Base-by-base conservation (phyloP, 53 echinoderm and acorn worm genomes). In the Astropecten irregularis region DNA sequence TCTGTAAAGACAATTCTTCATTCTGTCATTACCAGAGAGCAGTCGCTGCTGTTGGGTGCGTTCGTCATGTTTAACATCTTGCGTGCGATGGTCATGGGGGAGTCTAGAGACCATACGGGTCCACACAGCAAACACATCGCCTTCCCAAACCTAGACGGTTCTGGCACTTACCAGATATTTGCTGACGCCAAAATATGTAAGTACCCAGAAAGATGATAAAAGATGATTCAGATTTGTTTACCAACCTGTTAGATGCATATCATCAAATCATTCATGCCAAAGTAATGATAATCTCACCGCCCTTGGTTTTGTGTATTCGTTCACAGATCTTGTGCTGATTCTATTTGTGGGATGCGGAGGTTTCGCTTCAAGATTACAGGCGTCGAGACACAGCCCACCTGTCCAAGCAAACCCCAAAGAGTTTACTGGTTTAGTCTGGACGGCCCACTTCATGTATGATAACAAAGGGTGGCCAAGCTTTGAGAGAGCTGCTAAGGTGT, bases 131-230 rank as follows among this genome's bases (percentile, higher is more conserved):
- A 85, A 10, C 97, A 97, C 56, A 85, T 89, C 3, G 97, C 87
- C 40, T 97, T 94, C 81, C 85, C 87, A 48, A 86, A 97, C 62
- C 82, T 97, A 44, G 97, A 97, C 73, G 97, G 97, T 2, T 94
- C 93, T 20, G 97, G 97, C 22, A 66, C 81, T 2, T 85, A 79
- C 49, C 89, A 91, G 76, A 89, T 89, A 67, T 94, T 94, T 72
- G 97, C 93, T 21, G 97, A 97, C 69, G 89, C 88, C 77, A 97
- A 97, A 77, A 85, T 97, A 35, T 77, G 97, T 97, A 59, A 94
- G 97, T 92, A n/a, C n/a, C n/a, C n/a, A n/a, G n/a, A n/a, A n/a
- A n/a, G n/a, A n/a, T n/a, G n/a, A n/a, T n/a, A n/a, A n/a, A n/a
- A n/a, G n/a, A n/a, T n/a, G n/a, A n/a, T n/a, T n/a, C n/a, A n/a